Conservation (phyloP, 2,113 vertebrate genomes). For the Orcinus orca region DNA sequence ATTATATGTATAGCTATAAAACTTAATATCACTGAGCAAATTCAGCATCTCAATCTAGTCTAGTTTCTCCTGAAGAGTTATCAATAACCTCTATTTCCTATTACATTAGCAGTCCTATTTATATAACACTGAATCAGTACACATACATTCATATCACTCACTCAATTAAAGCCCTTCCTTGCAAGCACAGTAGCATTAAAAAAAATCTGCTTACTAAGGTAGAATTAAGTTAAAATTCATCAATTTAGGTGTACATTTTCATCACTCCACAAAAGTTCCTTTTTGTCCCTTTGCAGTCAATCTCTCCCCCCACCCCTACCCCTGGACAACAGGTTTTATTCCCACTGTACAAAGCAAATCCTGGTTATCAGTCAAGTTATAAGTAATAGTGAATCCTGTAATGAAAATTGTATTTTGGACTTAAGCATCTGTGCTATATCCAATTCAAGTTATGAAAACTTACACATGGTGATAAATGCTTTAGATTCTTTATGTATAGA, state of each 20-base stretch:
- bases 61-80: not conserved
- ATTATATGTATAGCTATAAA: slow-evolving; percentile 18
- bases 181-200: not conserved
- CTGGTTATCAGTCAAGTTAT: slow-evolving; percentile 1
- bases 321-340: slow-evolving; percentile 39
- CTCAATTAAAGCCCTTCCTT: not conserved
- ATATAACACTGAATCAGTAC: not conserved
- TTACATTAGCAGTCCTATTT: not conserved
- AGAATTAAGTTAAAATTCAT: slow-evolving; percentile 28
- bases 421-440: not conserved
- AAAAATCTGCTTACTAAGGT: slow-evolving; percentile 14
- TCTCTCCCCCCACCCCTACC: not conserved
- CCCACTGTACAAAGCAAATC: slow-evolving; percentile 11
- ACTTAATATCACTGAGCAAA: not conserved
- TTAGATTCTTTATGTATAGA: slow-evolving; percentile 1
- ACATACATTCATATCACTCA: not conserved
- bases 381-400: not conserved
- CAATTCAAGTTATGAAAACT: slow-evolving; percentile 38
- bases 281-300: not conserved
- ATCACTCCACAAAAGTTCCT: slow-evolving; percentile 4
- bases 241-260: not conserved
- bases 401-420: not conserved
- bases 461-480: not conserved
- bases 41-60: not conserved
- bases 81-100: slow-evolving; percentile 2